Evolutionary conservation across 2,113 vertebrate species (phyloP).

Genomic region (Condylura cristata): DNA sequence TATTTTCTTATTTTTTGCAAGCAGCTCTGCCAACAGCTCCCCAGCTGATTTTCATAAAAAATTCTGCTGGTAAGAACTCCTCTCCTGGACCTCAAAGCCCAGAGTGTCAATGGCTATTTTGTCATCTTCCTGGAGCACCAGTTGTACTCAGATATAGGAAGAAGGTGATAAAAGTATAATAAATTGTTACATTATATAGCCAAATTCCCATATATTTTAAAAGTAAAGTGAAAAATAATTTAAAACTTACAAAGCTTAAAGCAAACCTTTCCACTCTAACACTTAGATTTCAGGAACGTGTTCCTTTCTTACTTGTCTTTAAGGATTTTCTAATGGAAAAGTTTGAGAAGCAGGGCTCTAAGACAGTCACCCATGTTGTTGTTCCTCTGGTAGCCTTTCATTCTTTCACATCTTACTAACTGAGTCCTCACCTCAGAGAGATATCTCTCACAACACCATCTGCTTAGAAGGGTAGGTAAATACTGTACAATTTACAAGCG

Average conservation of each 20-base stretch:
- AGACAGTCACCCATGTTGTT: not conserved
- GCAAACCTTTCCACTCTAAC: not conserved
- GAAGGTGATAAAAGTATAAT: not conserved
- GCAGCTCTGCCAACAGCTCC: not conserved
- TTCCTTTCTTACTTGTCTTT: not conserved
- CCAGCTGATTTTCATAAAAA: constrained; percentile 33
- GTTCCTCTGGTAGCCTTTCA: not conserved
- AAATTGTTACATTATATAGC: not conserved
- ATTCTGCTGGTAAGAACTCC: not conserved
- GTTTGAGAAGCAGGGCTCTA: not conserved
- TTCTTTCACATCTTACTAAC: not conserved
- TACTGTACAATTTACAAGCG: not conserved
- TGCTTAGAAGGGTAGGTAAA: not conserved
- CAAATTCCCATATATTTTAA: not conserved
- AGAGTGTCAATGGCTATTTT: not conserved
- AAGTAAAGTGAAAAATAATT: constrained; percentile 21
- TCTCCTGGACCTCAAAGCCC: not conserved
- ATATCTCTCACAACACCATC: not conserved
- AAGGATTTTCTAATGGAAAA: not conserved
- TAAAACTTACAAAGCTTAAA: not conserved
- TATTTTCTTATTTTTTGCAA: constrained; percentile 9
- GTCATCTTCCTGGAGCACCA: not conserved
- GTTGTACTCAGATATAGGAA: not conserved
- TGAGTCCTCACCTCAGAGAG: not conserved
- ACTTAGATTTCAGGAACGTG: not conserved